These are phyloP conservation scores for Drosophila auraria DNA, from an alignment of 1,140 invertebrate species.

Conservation along the genomic window DNA sequence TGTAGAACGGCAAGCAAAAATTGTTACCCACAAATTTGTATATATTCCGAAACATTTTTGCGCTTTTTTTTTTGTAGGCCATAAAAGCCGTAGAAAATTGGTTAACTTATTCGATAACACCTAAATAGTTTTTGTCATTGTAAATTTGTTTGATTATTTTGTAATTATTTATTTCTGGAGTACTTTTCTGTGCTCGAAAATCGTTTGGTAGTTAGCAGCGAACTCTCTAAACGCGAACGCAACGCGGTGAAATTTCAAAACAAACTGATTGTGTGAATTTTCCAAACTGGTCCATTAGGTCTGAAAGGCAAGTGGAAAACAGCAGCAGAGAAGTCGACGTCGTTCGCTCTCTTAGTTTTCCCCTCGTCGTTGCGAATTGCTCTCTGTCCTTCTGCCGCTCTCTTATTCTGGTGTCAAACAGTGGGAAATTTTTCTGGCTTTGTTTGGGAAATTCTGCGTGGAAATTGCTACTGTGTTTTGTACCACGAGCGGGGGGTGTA, in stretches of 20 bases:
- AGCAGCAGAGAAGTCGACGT: conserved; percentile 29
- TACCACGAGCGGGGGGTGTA: neutral
- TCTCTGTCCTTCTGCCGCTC: conserved; percentile 23
- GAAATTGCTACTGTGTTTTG: conserved; percentile 4
- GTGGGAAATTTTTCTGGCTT: conserved; percentile 65
- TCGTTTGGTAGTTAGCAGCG: conserved; percentile 1
- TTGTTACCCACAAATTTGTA: conserved; percentile 17
- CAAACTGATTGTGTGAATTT: conserved; percentile 81
- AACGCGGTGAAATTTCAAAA: conserved; percentile 78
- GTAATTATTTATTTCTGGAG: conserved; percentile 4
- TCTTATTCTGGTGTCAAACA: conserved; percentile 38
- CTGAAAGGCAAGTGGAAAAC: conserved; percentile 71
- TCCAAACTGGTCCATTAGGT: conserved; percentile 79
- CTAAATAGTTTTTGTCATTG: neutral
- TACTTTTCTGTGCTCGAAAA: conserved; percentile 1
- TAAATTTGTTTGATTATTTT: neutral
- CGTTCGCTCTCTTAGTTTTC: conserved; percentile 18
- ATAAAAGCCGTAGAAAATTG: conserved; percentile 35
- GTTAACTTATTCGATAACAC: conserved; percentile 17
- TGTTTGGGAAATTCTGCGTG: conserved; percentile 72
- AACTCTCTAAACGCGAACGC: conserved; percentile 48
- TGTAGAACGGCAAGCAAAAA: conserved; percentile 4
- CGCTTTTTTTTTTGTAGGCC: conserved; percentile 5
- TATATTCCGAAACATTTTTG: conserved; percentile 10
- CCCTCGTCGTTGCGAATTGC: conserved; percentile 18